Evolutionary conservation across 1,140 invertebrate species (phyloP).

Genomic region (Drosophila bipectinata): DNA sequence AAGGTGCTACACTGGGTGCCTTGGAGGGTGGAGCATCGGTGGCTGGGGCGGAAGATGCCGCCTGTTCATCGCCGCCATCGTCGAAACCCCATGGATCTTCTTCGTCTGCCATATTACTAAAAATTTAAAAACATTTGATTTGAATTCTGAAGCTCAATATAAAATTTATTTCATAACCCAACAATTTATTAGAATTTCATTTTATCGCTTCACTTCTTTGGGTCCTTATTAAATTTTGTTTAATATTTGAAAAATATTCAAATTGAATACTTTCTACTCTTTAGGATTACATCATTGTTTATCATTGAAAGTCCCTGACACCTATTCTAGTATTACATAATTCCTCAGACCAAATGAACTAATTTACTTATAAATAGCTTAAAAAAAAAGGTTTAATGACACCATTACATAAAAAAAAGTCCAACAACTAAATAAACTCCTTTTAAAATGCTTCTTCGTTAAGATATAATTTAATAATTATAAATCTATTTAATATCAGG

Average conservation of each 20-base stretch:
- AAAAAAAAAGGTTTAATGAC: not conserved
- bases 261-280: not conserved
- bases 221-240: not conserved
- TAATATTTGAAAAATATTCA: not conserved
- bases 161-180: no score
- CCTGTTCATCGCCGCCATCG: slow-evolving; percentile 54
- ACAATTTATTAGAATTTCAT: no score
- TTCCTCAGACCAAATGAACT: not conserved
- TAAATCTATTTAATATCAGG: not conserved
- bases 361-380: not conserved
- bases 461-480: no score
- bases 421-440: not conserved
- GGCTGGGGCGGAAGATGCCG: slow-evolving; percentile 15
- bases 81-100: slow-evolving; percentile 83
- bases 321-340: not conserved
- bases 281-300: not conserved
- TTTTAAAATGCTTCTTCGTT: not conserved
- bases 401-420: not conserved
- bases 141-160: no score
- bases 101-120: slow-evolving; percentile 80
- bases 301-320: not conserved
- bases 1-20: slow-evolving; percentile 35
- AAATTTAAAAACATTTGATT: not conserved
- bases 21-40: slow-evolving; percentile 30
- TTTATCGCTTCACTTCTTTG: no score